Conservation (phyloP, 2,888 invertebrate species). For the Stenotaenia linearis region DNA sequence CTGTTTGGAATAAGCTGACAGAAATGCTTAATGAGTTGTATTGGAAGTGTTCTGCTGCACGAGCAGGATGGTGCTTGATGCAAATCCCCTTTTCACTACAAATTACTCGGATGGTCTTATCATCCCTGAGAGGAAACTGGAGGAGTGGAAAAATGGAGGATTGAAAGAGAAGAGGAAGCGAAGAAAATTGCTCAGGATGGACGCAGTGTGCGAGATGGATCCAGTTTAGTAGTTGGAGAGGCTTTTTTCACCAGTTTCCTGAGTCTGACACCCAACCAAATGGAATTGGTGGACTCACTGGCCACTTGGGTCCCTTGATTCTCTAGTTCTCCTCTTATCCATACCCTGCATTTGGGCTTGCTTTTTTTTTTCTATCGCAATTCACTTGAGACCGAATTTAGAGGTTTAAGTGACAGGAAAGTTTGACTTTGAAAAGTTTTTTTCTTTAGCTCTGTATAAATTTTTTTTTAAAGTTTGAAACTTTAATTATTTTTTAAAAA, state of each 20-base stretch:
- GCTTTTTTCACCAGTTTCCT: constrained; percentile 24
- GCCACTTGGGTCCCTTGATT: constrained; percentile 2
- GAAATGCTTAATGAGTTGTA: constrained; percentile 26
- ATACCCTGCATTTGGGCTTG: background rate
- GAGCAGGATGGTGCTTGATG: background rate
- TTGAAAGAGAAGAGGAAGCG: constrained; percentile 17
- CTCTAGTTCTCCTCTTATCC: constrained; percentile 1
- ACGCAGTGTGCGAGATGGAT: constrained; percentile 10
- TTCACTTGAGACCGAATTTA: background rate
- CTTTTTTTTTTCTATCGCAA: background rate
- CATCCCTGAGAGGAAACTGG: background rate
- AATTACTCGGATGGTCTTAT: constrained; percentile 18
- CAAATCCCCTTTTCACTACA: constrained; percentile 17
- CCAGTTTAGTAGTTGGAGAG: constrained; percentile 5
- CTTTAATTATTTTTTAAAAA: background rate
- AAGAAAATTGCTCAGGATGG: constrained; percentile 24
- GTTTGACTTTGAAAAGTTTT: background rate
- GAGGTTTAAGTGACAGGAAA: background rate
- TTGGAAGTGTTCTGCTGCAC: background rate
- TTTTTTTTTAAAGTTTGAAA: background rate
- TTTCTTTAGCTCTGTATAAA: background rate
- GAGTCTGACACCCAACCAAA: constrained; percentile 18
- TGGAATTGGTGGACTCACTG: constrained; percentile 21
- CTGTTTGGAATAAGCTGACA: constrained; percentile 16
- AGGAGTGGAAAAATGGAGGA: constrained; percentile 26